Percentiles rank a stretch among this genome's conserved stretches.
Conservation (phyloP, 2,113 vertebrate species). For the Nasalis larvatus region DNA sequence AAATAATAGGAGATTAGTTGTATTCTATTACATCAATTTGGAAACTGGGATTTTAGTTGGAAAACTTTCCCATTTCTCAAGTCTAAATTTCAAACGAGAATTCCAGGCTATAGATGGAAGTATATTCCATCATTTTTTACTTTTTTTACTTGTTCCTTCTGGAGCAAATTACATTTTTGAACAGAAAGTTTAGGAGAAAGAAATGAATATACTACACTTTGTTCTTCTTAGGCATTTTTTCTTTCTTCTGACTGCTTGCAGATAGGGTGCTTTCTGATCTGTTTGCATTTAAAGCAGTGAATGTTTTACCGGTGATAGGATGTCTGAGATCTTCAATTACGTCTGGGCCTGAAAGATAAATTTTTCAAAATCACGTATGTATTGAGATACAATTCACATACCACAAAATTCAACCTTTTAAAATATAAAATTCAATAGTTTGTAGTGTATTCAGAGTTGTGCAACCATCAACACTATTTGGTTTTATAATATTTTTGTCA, state of each 20-base stretch:
- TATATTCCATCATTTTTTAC: not conserved
- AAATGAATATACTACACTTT: not conserved
- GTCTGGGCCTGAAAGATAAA: not conserved
- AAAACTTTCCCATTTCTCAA: not conserved
- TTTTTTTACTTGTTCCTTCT: not conserved
- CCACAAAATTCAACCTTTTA: not conserved
- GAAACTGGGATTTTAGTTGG: not conserved
- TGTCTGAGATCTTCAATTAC: not conserved
- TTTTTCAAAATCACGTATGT: not conserved
- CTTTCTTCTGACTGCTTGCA: not conserved
- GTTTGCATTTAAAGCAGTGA: not conserved
- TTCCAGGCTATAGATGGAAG: not conserved
- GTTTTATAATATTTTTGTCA: not conserved
- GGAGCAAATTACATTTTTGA: not conserved
- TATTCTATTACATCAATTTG: not conserved
- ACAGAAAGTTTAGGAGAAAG: not conserved
- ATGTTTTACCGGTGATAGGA: not conserved
- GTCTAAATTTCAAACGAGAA: not conserved
- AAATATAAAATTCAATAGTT: not conserved
- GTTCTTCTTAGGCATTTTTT: not conserved
- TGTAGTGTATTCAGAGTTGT: not conserved
- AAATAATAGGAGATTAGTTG: not conserved
- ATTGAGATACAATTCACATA: not conserved
- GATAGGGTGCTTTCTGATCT: not conserved
- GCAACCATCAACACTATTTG: not conserved